phyloP scores from a whole-genome alignment of 1,140 invertebrate genomes.

The Drosophila hydei region DNA sequence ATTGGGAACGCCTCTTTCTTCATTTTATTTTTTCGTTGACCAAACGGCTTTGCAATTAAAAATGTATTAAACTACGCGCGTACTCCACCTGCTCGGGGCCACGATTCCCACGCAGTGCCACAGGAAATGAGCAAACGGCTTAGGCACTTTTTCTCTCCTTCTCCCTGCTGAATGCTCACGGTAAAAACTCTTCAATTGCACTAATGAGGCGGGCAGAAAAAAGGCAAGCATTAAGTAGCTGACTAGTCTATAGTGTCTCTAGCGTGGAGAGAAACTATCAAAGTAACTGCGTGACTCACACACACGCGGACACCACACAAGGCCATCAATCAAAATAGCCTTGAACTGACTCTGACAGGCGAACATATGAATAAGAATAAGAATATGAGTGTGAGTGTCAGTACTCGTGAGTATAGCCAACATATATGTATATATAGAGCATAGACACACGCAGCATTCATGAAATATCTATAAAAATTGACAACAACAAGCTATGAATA shows the following conservation, averaged over 20 bases:
- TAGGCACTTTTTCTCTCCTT: slow-evolving; percentile 21
- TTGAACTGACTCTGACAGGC: slow-evolving; percentile 68
- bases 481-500: slow-evolving; percentile 45
- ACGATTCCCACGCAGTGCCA: slow-evolving; percentile 61
- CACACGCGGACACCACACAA: slow-evolving; percentile 31
- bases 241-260: background rate
- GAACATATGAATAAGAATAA: slow-evolving; percentile 12
- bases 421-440: slow-evolving; percentile 68
- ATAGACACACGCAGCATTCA: slow-evolving; percentile 27
- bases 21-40: slow-evolving; percentile 4
- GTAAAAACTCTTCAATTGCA: slow-evolving; percentile 43
- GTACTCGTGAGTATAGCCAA: slow-evolving; percentile 23
- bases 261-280: slow-evolving; percentile 22
- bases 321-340: slow-evolving; percentile 75
- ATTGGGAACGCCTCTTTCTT: slow-evolving; percentile 26
- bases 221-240: slow-evolving; percentile 18
- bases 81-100: slow-evolving; percentile 18
- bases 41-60: slow-evolving; percentile 59
- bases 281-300: slow-evolving; percentile 52
- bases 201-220: slow-evolving; percentile 34
- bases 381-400: background rate
- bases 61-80: slow-evolving; percentile 58
- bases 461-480: slow-evolving; percentile 44
- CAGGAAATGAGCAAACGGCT: slow-evolving; percentile 46
- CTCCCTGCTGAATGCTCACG: no score